Conservation (phyloP, 2,888 invertebrate genomes). For the Lymantria dispar region DNA sequence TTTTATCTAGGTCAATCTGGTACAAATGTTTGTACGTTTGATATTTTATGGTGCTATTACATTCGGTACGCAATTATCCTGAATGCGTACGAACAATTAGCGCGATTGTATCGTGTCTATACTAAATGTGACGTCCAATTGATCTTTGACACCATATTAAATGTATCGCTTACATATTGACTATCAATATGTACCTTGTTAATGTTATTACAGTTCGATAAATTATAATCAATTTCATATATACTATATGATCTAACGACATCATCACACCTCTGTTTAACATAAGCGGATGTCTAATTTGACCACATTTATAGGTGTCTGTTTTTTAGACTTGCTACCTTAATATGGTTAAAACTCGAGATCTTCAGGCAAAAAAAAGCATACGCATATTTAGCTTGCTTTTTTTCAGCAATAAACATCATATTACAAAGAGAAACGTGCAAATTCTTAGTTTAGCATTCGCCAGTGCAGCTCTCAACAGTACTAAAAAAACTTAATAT, state of each 20-base stretch:
- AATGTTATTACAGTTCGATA: slow-evolving; percentile 8
- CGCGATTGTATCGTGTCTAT: slow-evolving; percentile 44
- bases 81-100: slow-evolving; percentile 51
- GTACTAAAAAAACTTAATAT: background rate
- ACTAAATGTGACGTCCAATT: slow-evolving; percentile 47
- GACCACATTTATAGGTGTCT: no score
- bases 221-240: background rate
- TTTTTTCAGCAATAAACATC: no score
- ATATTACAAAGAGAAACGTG: no score
- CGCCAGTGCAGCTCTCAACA: no score
- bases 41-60: slow-evolving; percentile 13
- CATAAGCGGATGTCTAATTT: no score
- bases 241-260: background rate
- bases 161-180: slow-evolving; percentile 34
- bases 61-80: slow-evolving; percentile 31
- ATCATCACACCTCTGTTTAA: no score
- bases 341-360: no score
- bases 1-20: background rate
- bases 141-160: slow-evolving; percentile 44
- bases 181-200: slow-evolving; percentile 25
- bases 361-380: no score
- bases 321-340: no score
- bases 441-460: no score
- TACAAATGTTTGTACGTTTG: background rate
- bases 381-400: no score